Conservation (phyloP, 2,113 vertebrate genomes). For the Tyrannus savana region DNA sequence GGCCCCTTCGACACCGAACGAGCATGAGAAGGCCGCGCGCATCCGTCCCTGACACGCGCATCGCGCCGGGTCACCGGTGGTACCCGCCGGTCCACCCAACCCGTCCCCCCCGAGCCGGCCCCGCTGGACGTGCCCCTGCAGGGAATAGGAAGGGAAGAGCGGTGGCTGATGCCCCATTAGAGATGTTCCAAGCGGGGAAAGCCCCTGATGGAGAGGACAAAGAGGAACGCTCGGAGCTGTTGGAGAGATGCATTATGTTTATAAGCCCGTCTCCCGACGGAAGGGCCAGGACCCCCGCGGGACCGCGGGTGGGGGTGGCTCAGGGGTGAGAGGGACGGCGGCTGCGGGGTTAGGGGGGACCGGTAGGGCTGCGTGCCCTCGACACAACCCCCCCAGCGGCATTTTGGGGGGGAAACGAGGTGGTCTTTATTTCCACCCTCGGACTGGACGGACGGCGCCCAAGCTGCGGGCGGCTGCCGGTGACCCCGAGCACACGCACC, state of each 20-base stretch:
- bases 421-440: not conserved
- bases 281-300: not conserved
- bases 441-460: not conserved
- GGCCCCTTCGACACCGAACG: not conserved
- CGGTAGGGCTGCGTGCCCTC: not conserved
- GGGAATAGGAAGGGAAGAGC: not conserved
- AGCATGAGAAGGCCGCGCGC: not conserved
- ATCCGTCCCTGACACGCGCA: not conserved
- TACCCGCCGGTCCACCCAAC: conserved; percentile 1
- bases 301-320: not conserved
- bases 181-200: not conserved
- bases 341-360: not conserved
- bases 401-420: accelerated
- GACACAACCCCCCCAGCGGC: not conserved
- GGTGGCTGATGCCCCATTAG: not conserved
- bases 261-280: not conserved
- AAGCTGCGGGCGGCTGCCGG: not conserved
- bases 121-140: not conserved
- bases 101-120: not conserved
- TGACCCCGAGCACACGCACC: not conserved
- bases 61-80: not conserved
- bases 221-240: not conserved
- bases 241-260: not conserved
- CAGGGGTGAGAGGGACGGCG: not conserved
- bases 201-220: conserved; percentile 30